These are phyloP conservation scores for Microcebus tavaratra DNA, from an alignment of 2,113 vertebrate genomes.

Conservation along the genomic window DNA sequence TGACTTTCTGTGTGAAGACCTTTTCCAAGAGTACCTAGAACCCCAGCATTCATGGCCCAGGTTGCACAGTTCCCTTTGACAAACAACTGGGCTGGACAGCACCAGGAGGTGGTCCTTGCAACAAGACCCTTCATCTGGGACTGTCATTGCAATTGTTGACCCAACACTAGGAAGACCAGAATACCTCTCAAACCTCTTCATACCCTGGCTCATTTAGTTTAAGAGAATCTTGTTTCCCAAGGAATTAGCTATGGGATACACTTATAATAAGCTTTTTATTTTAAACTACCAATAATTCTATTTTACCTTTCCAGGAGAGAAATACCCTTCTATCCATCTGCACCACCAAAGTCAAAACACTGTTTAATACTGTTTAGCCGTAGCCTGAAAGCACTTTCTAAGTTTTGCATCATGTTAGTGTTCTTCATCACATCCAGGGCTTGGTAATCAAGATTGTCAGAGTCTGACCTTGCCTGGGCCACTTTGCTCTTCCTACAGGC, in stretches of 20 bases:
- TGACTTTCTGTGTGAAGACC: neutral
- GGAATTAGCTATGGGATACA: neutral
- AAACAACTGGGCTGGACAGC: neutral
- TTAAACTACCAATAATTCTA: neutral
- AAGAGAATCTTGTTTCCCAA: neutral
- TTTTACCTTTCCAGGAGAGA: neutral
- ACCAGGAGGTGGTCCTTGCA: neutral
- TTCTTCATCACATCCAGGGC: neutral
- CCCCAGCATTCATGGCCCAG: neutral
- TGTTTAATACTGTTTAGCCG: neutral
- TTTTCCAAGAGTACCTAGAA: neutral
- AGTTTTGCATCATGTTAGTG: neutral
- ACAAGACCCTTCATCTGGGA: neutral
- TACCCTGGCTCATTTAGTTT: neutral
- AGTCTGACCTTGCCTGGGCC: neutral
- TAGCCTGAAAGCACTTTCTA: neutral
- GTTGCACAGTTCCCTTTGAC: neutral
- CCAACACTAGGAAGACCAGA: neutral
- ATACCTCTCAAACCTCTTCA: neutral
- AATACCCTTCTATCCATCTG: neutral
- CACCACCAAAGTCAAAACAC: neutral
- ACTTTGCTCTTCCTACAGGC: neutral
- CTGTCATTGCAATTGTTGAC: neutral
- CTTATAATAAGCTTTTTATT: neutral
- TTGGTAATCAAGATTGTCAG: neutral